Conservation (phyloP, 2,113 vertebrate genomes). For the Tringa solitaria region DNA sequence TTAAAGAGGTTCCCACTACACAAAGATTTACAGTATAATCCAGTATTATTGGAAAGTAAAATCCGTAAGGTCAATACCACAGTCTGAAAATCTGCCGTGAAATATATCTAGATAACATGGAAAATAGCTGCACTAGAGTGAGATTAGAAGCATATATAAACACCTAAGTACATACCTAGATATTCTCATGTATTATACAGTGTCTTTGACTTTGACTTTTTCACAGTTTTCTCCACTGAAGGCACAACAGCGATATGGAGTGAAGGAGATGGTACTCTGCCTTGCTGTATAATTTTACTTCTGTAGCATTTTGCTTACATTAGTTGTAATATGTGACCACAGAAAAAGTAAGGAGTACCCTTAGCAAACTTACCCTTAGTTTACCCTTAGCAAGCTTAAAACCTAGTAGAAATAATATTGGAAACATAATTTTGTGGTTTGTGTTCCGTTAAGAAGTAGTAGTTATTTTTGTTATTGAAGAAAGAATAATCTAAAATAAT, state of each 20-base stretch:
- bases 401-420: not conserved
- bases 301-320: not conserved
- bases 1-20: not conserved
- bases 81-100: not conserved
- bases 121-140: not conserved
- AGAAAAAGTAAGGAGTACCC: not conserved
- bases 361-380: no score
- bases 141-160: not conserved
- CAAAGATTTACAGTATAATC: not conserved
- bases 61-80: not conserved
- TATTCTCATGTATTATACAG: not conserved
- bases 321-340: not conserved
- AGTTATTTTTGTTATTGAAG: no score
- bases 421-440: not conserved
- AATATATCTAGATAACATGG: not conserved
- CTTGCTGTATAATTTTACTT: not conserved
- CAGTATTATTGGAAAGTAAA: not conserved
- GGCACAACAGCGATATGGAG: fast-evolving
- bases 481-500: not conserved
- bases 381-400: not conserved
- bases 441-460: not conserved
- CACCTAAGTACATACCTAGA: not conserved
- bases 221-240: not conserved
- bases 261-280: not conserved
- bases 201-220: not conserved